Percentiles rank a stretch among this genome's conserved stretches.
Conservation (phyloP, 2,797 vertebrate species). For the Distichodus sexfasciatus region DNA sequence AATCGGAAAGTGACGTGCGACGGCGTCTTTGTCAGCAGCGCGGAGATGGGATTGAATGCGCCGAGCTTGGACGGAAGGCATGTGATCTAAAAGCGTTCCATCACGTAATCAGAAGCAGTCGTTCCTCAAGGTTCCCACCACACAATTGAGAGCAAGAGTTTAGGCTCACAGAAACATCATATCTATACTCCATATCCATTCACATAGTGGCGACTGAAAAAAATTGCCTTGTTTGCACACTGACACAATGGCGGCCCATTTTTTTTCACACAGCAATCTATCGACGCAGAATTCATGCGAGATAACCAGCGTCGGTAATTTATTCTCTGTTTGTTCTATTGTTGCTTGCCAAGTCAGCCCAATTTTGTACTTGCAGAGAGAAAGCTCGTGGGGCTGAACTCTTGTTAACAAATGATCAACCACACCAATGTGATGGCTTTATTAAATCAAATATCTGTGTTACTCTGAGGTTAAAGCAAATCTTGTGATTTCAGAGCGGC, state of each 20-base stretch:
- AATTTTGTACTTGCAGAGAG: neutral
- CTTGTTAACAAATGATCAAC: neutral
- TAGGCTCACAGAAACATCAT: no score
- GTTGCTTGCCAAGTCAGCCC: neutral
- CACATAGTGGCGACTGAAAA: neutral
- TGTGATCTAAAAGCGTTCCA: neutral
- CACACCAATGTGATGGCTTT: slow-evolving; percentile 7
- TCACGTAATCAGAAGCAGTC: neutral
- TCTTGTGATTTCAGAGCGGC: slow-evolving; percentile 20
- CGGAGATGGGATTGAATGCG: neutral
- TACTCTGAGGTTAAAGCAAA: neutral
- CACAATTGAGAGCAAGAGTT: neutral
- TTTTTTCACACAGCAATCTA: neutral
- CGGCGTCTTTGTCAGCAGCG: neutral
- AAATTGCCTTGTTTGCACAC: neutral
- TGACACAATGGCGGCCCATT: neutral
- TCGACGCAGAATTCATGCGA: neutral
- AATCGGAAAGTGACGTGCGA: neutral
- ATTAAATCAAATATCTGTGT: slow-evolving; percentile 24
- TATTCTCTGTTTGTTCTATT: neutral
- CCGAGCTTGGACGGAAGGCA: neutral
- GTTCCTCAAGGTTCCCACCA: neutral
- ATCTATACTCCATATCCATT: neutral
- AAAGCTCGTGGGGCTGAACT: neutral
- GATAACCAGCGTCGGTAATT: no score